Base-by-base conservation (phyloP, 1,140 invertebrate species). In the Branchinecta lindahli region DNA sequence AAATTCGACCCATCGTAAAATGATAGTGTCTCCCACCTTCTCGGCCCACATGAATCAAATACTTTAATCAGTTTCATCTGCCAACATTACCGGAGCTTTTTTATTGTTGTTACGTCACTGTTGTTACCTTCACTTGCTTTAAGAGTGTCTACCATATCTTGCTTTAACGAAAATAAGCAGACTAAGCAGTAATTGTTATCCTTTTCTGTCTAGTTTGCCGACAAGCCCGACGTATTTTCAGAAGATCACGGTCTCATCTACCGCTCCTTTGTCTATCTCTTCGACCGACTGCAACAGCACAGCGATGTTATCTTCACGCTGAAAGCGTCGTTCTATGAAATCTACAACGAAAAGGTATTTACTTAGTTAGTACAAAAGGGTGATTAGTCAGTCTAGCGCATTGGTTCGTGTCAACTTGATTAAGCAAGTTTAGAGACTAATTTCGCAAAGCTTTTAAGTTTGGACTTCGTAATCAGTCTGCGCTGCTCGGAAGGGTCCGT, bases 281-380 rank as follows among this genome's bases (percentile, higher is more conserved):
- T 94, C 80, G 85, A 89, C 77, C 82, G 90, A 73, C 83, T 93
- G 67, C 84, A 86, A 77, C 83, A 86, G 72, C 84, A 86, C 44
- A 46, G 45, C 10, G 86, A 90, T 67, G 83, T 85, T 69, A 86
- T 90, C 77, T 93, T 94, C 80, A 83, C 96, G 46, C 82, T 98
- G 46, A 93, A 93, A 78, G 89, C 94, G 70, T 94, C 92, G 73
- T 94, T 95, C 81, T 81, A 98, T 72, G 93, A 96, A 83, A 94
- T 96, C 70, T 96, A 96, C 79, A 96, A 96, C 77, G 93, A 96
- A 83, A 92, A 95, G 83, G 91, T 95, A 75, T 80, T 80, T 66
- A 20, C 8, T 44, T 45, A 33, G 5, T 33, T 33, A 33, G 33
- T 33, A 33, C 33, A 33, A 33, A 33, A 33, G n/a, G 52, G 7